Base-by-base conservation (phyloP, 2,113 vertebrate genomes). In the Python bivittatus region DNA sequence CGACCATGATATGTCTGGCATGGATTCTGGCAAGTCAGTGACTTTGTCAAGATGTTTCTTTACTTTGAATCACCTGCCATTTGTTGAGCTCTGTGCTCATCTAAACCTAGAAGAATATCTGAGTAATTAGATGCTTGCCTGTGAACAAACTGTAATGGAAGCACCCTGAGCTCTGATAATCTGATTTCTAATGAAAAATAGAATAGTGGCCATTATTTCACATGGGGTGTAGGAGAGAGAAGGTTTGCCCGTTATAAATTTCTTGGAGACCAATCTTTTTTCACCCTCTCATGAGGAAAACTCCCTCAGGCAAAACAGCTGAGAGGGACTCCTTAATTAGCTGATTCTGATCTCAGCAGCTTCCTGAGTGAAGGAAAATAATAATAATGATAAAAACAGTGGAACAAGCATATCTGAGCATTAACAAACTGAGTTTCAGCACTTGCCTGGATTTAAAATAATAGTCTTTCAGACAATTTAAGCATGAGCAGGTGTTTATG, bases 401-500 rank as follows among this genome's bases (percentile, higher is more conserved):
- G 91, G 84, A 4, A 3, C 60, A 88, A 91, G 44, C 38, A 15
- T 27, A 1, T 93, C 92, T 95, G 61, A 94, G 85, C 90, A 86
- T 92, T 90, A 93, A 89, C 22, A 93, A 94, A 94, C 86, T 1
- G 68, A 94, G 44, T 33, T 95, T 57, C 79, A 91, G 52, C 92
- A 92, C 85, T 95, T 92, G 86, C 83, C 7, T 61, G 84, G 87
- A 88, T 90, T 94, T 95, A 61, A 94, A 96, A 93, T 72, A 0
- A 92, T 92, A 93, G 85, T 88, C 84, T 95, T 96, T 94, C n/a
- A 61, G 84, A 94, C 42, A 79, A 93, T 92, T 95, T 90, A 92
- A 93, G 44, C 89, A 86, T 56, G 88, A 97, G 90, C 88, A 95
- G 92, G 38, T 95, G 92, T 93, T 96, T 93, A 93, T 94, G 90